These are phyloP conservation scores for Trichogramma dendrolimi DNA, from an alignment of 2,888 invertebrate species.

Conservation along the genomic window DNA sequence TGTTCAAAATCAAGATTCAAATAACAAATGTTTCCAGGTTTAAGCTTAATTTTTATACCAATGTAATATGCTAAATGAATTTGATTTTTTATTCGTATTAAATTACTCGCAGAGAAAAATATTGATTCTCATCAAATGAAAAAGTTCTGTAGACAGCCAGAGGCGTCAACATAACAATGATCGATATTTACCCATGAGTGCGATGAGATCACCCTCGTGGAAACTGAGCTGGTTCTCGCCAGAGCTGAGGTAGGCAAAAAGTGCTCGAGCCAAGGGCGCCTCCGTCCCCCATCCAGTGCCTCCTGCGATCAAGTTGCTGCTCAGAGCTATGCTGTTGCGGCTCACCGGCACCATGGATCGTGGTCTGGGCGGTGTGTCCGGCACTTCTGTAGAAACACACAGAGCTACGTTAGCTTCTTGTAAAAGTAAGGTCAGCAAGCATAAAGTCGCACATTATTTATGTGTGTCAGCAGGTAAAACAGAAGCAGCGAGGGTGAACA, in stretches of 20 bases:
- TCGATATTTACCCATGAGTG: slow-evolving; percentile 63
- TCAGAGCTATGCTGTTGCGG: slow-evolving; percentile 43
- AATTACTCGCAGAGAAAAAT: not conserved
- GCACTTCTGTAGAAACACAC: slow-evolving; percentile 42
- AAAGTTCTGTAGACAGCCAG: not conserved
- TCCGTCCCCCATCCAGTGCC: slow-evolving; percentile 58
- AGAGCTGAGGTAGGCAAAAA: slow-evolving; percentile 84
- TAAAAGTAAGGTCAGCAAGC: no score
- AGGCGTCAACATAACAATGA: slow-evolving; percentile 1
- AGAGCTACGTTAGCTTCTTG: not conserved
- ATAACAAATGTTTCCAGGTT: not conserved
- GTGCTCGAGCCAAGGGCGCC: slow-evolving; percentile 74
- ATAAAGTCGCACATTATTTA: no score
- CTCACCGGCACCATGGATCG: slow-evolving; percentile 60
- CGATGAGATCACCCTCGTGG: slow-evolving; percentile 83
- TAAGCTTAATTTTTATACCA: not conserved
- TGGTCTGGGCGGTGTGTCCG: slow-evolving; percentile 58
- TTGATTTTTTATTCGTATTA: not conserved
- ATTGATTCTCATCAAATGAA: not conserved
- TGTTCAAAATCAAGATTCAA: not conserved
- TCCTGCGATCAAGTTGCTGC: slow-evolving; percentile 29
- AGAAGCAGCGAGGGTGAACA: no score
- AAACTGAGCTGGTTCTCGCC: slow-evolving; percentile 90
- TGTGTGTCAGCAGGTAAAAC: no score
- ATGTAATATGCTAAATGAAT: not conserved